Evolutionary conservation across 2,113 vertebrate species (phyloP).

Genomic region (Merops nubicus): DNA sequence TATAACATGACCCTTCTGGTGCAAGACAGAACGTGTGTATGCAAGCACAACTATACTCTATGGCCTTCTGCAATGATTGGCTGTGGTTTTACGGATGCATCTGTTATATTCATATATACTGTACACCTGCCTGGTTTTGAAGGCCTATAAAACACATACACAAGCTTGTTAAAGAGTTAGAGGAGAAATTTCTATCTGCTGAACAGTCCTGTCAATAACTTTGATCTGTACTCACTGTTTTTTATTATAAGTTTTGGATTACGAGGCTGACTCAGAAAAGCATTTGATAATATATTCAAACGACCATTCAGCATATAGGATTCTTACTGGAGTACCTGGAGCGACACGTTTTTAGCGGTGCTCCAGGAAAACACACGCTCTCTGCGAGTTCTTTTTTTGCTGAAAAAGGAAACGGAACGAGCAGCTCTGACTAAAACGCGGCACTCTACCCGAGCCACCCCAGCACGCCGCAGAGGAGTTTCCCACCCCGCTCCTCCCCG

Average conservation of each 20-base stretch:
- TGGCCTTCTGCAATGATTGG: background rate
- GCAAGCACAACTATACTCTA: fast-evolving
- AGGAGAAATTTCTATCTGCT: background rate
- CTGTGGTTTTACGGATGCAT: fast-evolving
- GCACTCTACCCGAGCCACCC: fast-evolving
- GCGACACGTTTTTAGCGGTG: fast-evolving
- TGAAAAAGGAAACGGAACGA: fast-evolving
- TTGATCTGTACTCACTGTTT: fast-evolving
- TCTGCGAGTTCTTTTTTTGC: fast-evolving
- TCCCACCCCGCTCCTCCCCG: background rate
- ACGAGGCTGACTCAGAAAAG: background rate
- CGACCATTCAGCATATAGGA: background rate
- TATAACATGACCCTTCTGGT: background rate
- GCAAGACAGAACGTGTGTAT: background rate
- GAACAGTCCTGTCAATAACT: background rate
- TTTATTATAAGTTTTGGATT: background rate
- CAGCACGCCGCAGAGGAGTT: fast-evolving
- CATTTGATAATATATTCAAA: background rate
- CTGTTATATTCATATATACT: background rate
- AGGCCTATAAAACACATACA: fast-evolving
- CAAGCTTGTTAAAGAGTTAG: background rate
- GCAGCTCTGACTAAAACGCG: background rate
- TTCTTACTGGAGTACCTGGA: background rate
- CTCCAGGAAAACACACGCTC: background rate
- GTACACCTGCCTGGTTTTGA: fast-evolving